Base-by-base conservation (phyloP, 2,888 invertebrate genomes). In the Subacronicta megacephala region DNA sequence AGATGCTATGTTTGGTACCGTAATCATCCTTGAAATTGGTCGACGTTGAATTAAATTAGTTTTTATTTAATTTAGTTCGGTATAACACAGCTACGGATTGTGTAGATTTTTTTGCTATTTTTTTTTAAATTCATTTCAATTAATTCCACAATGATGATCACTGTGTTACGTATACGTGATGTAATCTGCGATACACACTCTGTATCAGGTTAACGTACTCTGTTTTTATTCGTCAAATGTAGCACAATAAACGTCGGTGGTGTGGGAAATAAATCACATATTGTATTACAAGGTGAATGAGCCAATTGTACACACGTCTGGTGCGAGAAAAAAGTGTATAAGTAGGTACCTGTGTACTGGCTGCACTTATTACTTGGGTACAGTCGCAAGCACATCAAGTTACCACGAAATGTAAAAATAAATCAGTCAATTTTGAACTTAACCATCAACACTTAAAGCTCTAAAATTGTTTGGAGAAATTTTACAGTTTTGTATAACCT, bases 191-290 rank as follows among this genome's bases (percentile, higher is more conserved):
- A 41, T 23, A 57, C 37, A 42, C 51, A 65, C 50, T n/a, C n/a
- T 52, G 31, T 47, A 44, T 18, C 36, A 55, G 68, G 72, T 72
- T 41, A 75, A 72, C 13, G 76, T 36, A 56, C 72, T 55, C 20
- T 13, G 64, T 61, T 61, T 61, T 72, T 67, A 56, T 70, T 60
- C 38, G 43, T 45, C n/a, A 50, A 56, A 50, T 38, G 49, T 60
- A 55, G 61, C 29, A 72, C 40, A 75, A 75, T 64, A 62, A 33
- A 18, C 13, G 17, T 37, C 23, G 26, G 10, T 40, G n/a, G 20
- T 74, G 67, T 63, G 75, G 49, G 68, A 64, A 31, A 72, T 56
- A 47, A 57, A 64, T 68, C 54, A 50, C 35, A 50, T 64, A 55
- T 71, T 53, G 54, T 58, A 35, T 62, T 70, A 54, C 46, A 42